Evolutionary conservation across 2,797 vertebrate genomes (phyloP).

Genomic region (Tokudaia tokunoshimensis): DNA sequence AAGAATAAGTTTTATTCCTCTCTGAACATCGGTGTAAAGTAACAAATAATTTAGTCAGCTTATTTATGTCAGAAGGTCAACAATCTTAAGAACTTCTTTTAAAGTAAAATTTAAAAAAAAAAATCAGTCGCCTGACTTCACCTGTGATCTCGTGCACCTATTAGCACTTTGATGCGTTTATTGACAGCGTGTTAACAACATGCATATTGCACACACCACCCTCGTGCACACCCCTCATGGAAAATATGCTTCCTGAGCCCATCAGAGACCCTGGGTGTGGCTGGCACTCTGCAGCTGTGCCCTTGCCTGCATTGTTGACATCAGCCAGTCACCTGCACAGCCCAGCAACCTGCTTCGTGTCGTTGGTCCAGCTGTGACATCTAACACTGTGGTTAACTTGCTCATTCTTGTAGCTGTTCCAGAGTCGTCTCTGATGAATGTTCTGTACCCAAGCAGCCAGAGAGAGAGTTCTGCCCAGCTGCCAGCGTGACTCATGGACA

Average conservation of each 20-base stretch:
- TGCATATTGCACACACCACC: not conserved
- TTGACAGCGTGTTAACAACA: not conserved
- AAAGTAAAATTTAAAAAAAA: not conserved
- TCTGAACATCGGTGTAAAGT: not conserved
- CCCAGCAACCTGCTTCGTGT: not conserved
- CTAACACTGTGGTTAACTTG: slow-evolving; percentile 21
- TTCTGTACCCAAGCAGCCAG: slow-evolving; percentile 47
- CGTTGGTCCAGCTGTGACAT: slow-evolving; percentile 14
- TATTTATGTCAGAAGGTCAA: slow-evolving; percentile 23
- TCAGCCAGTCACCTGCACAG: not conserved
- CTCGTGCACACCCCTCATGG: rapidly evolving
- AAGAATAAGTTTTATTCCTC: not conserved
- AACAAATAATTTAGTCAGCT: slow-evolving; percentile 19
- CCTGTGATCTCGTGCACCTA: not conserved
- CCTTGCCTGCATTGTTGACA: not conserved
- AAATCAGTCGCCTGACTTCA: not conserved
- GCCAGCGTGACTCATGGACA: slow-evolving; percentile 56
- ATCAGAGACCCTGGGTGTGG: not conserved
- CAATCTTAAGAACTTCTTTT: slow-evolving; percentile 28
- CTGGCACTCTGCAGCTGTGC: not conserved
- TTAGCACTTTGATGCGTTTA: not conserved
- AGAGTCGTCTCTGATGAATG: not conserved
- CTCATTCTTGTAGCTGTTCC: slow-evolving; percentile 11
- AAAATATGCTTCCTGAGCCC: not conserved
- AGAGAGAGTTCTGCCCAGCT: slow-evolving; percentile 50